Base-by-base conservation (phyloP, 2,113 vertebrate species). In the Pelecanoides urinatrix region DNA sequence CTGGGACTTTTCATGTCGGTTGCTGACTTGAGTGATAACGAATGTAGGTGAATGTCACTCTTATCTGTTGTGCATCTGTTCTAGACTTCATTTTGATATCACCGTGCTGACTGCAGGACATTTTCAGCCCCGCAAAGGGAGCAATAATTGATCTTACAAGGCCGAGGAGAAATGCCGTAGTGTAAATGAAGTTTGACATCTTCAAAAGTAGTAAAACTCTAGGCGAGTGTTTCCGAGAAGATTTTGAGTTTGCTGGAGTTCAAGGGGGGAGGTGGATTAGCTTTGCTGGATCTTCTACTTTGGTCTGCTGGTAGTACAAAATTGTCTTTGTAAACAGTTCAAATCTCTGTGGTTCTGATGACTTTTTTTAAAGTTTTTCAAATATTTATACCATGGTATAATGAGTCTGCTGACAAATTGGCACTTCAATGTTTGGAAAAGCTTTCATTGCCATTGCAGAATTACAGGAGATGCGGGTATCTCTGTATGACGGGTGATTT, bases 401-500 rank as follows among this genome's bases (percentile, higher is more conserved):
- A 23, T 16, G 52, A 83, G 2, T 66, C 30, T 2, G 3, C 11
- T 86, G 83, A 38, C 30, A 59, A 59, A 21, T 5, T 59, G 15
- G 53, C 45, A 49, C 55, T 62, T 15, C 30, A 23, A n/a, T 36
- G 16, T 50, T 83, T 91, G 53, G 44, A 72, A 80, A 23, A 66
- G 83, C 68, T 63, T 91, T 89, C 32, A 5, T 36, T 84, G 72
- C 68, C 27, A 2, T 29, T 53, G 16, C 23, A 70, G 71, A 63
- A 29, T 52, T 55, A 8, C 26, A 49, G 78, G 81, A 86, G 75
- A 11, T 32, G 34, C 0, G 7, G 16, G 7, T 59, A 16, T 26
- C 16, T 82, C n/a, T 0, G 2, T 44, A 19, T 0, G 2, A 6
- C 0, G 2, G n/a, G 29, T 71, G 47, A 50, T 71, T 68, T 36